Base-by-base conservation (phyloP, 2,113 vertebrate genomes). In the Phasianus colchicus region DNA sequence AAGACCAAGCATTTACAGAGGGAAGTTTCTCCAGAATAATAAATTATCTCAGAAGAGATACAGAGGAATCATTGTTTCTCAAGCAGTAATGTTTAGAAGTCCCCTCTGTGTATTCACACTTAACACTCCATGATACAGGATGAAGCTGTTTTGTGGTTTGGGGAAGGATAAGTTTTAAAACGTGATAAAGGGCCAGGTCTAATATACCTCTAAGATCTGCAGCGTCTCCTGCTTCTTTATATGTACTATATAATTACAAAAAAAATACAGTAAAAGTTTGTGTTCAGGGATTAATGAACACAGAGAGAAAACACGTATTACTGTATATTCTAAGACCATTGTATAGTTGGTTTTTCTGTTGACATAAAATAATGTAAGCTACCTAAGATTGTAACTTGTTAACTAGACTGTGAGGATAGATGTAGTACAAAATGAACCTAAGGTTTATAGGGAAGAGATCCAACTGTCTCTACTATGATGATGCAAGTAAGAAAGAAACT, bases 201-300 rank as follows among this genome's bases (percentile, higher is more conserved):
- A 90, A 95, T 12, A 54, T 93, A 69, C 76, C 72, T 73, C 76
- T 76, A 88, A 90, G 88, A 82, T 88, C 80, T 78, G 36, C 60
- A 75, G n/a, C 36, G 76, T 91, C 88, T 88, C 88, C 77, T 96
- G 76, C n/a, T 34, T 88, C 83, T 86, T 97, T 92, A 83, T 45
- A 48, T 86, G 79, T 90, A 65, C 69, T 13, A 18, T 88, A 30
- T 57, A 89, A 89, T 77, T 89, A 81, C 63, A 88, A 91, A 94
- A 88, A 32, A 25, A 75, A 32, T 57, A 67, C 58, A 83, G 55
- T 87, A 91, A 92, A 91, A 81, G n/a, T 74, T 71, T 18, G 36
- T 2, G 8, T 36, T 22, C 38, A 9, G 93, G 70, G 86, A 90
- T 57, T 63, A 77, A 90, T 86, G 83, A 92, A 93, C 50, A 72